A percentile compares a stretch with the other conserved stretches of the same genome.
These are phyloP conservation scores for Aleadryas rufinucha DNA, from an alignment of 2,113 vertebrate species.

Conservation along the genomic window DNA sequence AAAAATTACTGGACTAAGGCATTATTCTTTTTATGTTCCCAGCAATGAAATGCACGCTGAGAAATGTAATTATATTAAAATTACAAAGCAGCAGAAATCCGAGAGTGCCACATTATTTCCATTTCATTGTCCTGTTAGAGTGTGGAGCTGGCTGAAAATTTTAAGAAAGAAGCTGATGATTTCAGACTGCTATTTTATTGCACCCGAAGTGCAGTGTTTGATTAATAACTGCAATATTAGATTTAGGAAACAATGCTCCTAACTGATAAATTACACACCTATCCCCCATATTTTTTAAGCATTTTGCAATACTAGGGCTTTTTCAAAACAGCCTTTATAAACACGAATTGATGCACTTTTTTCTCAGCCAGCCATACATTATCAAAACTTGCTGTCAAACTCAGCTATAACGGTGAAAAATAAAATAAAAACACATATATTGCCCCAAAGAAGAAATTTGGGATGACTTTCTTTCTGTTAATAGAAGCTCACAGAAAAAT, in stretches of 20 bases:
- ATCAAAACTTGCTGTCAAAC: not conserved
- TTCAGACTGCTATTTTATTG: not conserved
- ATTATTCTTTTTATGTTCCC: slow-evolving; percentile 6
- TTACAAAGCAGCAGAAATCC: not conserved
- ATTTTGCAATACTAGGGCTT: not conserved
- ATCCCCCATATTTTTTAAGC: not conserved
- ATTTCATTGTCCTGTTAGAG: not conserved
- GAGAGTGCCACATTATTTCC: not conserved
- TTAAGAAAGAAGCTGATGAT: not conserved
- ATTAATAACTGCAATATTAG: not conserved
- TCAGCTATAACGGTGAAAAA: not conserved
- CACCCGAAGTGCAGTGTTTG: not conserved
- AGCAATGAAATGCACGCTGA: slow-evolving; percentile 36
- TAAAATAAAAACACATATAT: not conserved
- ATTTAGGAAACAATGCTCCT: not conserved
- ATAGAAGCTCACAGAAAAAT: not conserved
- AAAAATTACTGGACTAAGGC: slow-evolving; percentile 12
- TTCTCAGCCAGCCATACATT: not conserved
- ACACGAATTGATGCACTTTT: not conserved
- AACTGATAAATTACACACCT: not conserved
- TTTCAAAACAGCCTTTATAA: not conserved
- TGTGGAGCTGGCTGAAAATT: not conserved
- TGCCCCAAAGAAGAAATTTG: not conserved
- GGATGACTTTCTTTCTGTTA: not conserved
- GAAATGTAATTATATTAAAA: slow-evolving; percentile 51